Conservation (phyloP, 2,888 invertebrate species). For the Tridacna gigas region DNA sequence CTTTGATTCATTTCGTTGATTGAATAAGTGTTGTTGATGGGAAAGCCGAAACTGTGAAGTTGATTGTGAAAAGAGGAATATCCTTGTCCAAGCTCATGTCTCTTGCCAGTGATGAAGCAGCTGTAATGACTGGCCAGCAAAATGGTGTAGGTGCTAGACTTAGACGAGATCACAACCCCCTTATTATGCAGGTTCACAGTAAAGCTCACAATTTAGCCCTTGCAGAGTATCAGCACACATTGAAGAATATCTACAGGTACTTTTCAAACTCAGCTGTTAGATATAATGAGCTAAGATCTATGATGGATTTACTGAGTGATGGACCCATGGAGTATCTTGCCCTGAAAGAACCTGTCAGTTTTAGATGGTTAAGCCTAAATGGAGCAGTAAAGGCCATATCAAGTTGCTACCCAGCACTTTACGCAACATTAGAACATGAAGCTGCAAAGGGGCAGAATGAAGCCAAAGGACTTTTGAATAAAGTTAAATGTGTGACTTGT, state of each 20-base stretch:
- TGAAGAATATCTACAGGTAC: conserved; percentile 46
- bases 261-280: conserved; percentile 44
- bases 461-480: conserved; percentile 45
- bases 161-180: neutral
- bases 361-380: conserved; percentile 44
- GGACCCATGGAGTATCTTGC: conserved; percentile 35
- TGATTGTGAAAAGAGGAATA: conserved; percentile 19
- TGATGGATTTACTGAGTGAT: conserved; percentile 26
- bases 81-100: conserved; percentile 23
- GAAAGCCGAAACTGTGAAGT: conserved; percentile 24
- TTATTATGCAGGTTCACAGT: conserved; percentile 48
- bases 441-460: conserved; percentile 31
- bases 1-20: conserved; percentile 42
- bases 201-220: conserved; percentile 36
- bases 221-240: conserved; percentile 30
- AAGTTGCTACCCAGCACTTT: conserved; percentile 41
- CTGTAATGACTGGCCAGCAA: conserved; percentile 44
- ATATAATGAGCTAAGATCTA: conserved; percentile 40
- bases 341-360: conserved; percentile 53
- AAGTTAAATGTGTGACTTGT: conserved; percentile 24
- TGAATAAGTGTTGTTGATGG: conserved; percentile 35
- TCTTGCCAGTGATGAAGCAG: conserved; percentile 51
- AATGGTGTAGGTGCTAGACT: conserved; percentile 40
- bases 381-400: conserved; percentile 41
- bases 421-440: conserved; percentile 24